Evolutionary conservation across 2,797 vertebrate genomes (phyloP).

Genomic region (Chloroceryle amazona): DNA sequence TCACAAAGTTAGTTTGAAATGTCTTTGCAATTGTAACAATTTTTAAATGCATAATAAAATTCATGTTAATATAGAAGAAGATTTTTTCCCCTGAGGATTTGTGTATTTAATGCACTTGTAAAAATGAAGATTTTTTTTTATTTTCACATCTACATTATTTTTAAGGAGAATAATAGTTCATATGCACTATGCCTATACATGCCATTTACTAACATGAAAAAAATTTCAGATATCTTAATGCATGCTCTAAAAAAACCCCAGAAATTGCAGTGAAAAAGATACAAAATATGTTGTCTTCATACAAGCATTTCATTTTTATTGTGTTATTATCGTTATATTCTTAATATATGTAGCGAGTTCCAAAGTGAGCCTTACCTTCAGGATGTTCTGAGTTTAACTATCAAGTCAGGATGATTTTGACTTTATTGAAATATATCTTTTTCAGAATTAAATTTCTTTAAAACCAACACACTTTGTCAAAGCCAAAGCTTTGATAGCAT

Average conservation of each 20-base stretch:
- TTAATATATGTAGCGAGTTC: background rate
- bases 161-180: background rate
- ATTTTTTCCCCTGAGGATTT: background rate
- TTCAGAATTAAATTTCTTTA: background rate
- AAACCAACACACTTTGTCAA: background rate
- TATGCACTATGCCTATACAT: background rate
- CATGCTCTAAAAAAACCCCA: background rate
- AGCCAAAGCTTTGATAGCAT: background rate
- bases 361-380: background rate
- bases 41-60: background rate
- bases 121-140: background rate
- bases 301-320: background rate
- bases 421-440: background rate
- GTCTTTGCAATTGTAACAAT: constrained; percentile 24
- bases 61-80: background rate
- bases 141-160: background rate
- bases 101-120: background rate
- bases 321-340: background rate
- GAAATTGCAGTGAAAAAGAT: background rate
- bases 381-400: background rate
- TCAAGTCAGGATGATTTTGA: background rate
- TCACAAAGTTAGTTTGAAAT: constrained; percentile 41
- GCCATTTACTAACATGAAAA: background rate
- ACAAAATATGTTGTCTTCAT: background rate
- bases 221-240: background rate